Conservation (phyloP, 1,140 invertebrate genomes). For the Leptopilina clavipes region DNA sequence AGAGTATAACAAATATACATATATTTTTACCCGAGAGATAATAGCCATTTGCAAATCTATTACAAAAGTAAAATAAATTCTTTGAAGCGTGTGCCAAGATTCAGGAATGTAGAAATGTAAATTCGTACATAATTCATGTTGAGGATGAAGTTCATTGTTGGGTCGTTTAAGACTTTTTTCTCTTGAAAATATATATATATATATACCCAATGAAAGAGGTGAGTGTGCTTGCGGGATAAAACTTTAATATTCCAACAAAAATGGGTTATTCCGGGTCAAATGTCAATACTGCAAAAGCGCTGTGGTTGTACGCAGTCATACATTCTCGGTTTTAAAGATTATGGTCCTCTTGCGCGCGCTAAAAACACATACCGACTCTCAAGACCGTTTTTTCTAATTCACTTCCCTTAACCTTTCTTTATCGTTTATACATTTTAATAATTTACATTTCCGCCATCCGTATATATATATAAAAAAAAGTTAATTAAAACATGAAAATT, state of each 20-base stretch:
- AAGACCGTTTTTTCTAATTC: background rate
- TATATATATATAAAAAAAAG: too few relatives aligned
- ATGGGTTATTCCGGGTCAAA: constrained; percentile 23
- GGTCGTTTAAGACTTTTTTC: constrained; percentile 23
- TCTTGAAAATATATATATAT: too few relatives aligned
- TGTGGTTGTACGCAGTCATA: constrained; percentile 15
- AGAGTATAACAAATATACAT: background rate
- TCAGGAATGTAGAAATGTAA: constrained; percentile 8
- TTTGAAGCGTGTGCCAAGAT: constrained; percentile 13
- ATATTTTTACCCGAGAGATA: background rate
- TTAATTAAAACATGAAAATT: too few relatives aligned
- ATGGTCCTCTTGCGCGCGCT: background rate
- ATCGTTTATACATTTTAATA: background rate
- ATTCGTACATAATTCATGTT: constrained; percentile 9
- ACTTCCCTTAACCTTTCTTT: background rate
- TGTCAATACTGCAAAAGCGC: constrained; percentile 21
- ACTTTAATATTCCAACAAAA: constrained; percentile 18
- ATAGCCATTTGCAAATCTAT: constrained; percentile 16
- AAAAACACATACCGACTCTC: background rate
- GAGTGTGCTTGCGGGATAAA: background rate
- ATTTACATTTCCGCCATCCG: too few relatives aligned
- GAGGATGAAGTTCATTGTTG: constrained; percentile 4
- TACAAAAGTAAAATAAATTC: constrained; percentile 3
- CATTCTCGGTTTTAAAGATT: constrained; percentile 16
- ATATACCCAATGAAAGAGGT: background rate